Evolutionary conservation across 2,113 vertebrate genomes (phyloP), one percentile per base, ranked within the genome.

Genomic region (Ciconia maguari): DNA sequence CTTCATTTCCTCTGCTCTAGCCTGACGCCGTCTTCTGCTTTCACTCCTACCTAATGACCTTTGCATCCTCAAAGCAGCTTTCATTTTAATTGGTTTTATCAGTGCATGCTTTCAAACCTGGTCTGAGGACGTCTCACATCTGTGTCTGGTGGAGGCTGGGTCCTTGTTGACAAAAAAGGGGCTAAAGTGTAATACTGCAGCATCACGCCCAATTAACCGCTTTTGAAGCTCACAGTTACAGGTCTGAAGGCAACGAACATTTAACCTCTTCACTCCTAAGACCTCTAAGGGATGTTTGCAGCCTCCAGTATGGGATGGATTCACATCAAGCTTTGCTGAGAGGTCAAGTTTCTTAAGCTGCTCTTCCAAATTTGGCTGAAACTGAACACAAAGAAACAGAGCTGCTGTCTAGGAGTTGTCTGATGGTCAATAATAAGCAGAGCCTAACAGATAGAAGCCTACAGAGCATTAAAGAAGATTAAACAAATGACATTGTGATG

Each of bases 1-100:
- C 95, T 87, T 89, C 83, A 87, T 81, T 93, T 96, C 89, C 92
- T 93, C 92, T 82, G 44, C 58, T 77, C 42, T 65, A 68, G 30
- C 51, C 30, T 85, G 84, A 72, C 0, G 1, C 15, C 0, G 1
- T 52, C 54, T 89, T 74, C 68, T 89, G 61, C 61, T 87, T 94
- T 94, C 80, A 68, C 83, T 95, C 95, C 84, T 90, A 87, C 86
- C 44, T 79, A 22, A 41, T 2, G 57, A 97, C 88, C 88, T 95
- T 96, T 93, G 64, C 57, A 12, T 69, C 9, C 49, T 83, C 65
- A 41, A 62, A 89, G 86, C 4, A 9, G 60, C 61, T 91, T 92
- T 89, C 8, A 0, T 81, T 93, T 78, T 34, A 91, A 71, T 82
- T 48, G 20, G 30, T 83, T 76, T 86, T 64, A 66, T 68, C 86